phyloP scores from a whole-genome alignment of 2,888 invertebrate genomes.

The Theristus sp. region DNA sequence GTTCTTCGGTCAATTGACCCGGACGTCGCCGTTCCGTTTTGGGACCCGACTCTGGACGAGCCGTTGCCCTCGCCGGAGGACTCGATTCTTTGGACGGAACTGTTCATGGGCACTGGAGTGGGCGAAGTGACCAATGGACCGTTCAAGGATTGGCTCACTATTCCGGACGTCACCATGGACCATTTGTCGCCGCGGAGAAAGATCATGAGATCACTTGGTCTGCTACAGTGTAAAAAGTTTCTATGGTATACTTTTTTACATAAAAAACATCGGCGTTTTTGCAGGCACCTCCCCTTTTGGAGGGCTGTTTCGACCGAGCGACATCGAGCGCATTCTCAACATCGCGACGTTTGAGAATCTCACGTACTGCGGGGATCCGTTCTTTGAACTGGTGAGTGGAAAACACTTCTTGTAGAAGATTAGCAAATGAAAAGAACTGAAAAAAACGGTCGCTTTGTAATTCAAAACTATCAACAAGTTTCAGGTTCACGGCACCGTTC shows the following conservation, averaged over 20 bases:
- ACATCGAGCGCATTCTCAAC: not conserved
- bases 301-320: not conserved
- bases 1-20: constrained; percentile 14
- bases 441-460: not conserved
- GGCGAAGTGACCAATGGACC: constrained; percentile 27
- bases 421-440: not conserved
- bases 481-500: constrained; percentile 16
- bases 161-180: not conserved
- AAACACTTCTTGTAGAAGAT: not conserved
- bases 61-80: constrained; percentile 21
- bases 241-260: not conserved
- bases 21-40: constrained; percentile 27
- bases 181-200: not conserved
- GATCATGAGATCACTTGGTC: constrained; percentile 3
- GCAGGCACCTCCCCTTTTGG: not conserved
- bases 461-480: not conserved
- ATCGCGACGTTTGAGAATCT: constrained; percentile 1
- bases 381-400: constrained; percentile 15
- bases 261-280: too few species aligned
- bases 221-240: not conserved
- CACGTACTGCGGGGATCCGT: constrained; percentile 12
- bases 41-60: constrained; percentile 29
- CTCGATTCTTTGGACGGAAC: constrained; percentile 19
- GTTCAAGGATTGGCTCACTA: constrained; percentile 21
- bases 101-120: constrained; percentile 17